phyloP scores from a whole-genome alignment of 2,797 vertebrate genomes.

The Bucorvus abyssinicus region DNA sequence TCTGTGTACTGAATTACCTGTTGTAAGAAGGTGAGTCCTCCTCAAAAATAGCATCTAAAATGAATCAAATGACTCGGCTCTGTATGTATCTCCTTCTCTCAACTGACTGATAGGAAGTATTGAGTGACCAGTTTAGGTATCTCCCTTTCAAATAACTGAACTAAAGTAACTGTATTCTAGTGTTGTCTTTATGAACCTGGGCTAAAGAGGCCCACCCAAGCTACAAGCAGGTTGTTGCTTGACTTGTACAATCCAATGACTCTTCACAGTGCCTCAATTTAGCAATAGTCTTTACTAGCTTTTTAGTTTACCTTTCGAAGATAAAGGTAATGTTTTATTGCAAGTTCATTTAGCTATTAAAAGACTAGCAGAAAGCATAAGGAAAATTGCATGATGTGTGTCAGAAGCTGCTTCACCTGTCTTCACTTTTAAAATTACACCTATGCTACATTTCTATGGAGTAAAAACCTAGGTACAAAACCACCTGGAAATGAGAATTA shows the following conservation, averaged over 20 bases:
- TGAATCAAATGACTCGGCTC: conserved; percentile 1
- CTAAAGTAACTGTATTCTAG: background rate
- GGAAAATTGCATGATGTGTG: background rate
- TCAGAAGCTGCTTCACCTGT: background rate
- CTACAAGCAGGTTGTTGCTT: background rate
- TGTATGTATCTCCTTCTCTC: background rate
- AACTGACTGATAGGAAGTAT: background rate
- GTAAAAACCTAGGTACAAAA: background rate
- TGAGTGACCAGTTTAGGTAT: background rate
- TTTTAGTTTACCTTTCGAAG: background rate
- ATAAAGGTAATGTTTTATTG: background rate
- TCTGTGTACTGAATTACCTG: background rate
- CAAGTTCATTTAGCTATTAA: background rate
- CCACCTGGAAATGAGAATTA: background rate
- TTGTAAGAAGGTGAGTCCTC: conserved; percentile 9
- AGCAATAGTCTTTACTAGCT: background rate
- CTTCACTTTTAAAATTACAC: background rate
- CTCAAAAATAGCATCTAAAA: background rate
- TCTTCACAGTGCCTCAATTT: background rate
- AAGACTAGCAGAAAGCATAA: background rate
- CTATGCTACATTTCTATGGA: background rate
- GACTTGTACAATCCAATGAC: background rate
- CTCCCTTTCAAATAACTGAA: background rate
- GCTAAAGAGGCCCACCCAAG: background rate
- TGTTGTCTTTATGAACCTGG: background rate